Percentiles rank a stretch among this genome's conserved stretches.
phyloP scores from a whole-genome alignment of 2,797 vertebrate genomes.

The Adrianichthys oophorus region DNA sequence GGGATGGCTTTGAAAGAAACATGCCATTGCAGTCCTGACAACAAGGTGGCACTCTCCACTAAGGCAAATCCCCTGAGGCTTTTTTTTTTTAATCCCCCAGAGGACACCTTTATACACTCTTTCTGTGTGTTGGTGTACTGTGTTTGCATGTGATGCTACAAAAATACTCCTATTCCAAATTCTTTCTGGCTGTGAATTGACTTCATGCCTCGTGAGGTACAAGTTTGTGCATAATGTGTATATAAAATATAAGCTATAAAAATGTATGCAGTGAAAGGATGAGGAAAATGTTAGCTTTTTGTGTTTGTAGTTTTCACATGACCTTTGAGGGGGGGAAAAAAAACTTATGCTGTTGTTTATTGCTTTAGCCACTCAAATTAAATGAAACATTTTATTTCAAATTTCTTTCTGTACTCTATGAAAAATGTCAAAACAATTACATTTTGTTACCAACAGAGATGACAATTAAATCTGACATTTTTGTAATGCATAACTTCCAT shows the following conservation, averaged over 20 bases:
- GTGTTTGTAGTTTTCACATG: slow-evolving; percentile 3
- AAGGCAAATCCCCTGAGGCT: slow-evolving; percentile 81
- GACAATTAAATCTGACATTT: slow-evolving; percentile 18
- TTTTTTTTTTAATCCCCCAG: slow-evolving; percentile 42
- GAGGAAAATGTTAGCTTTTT: slow-evolving; percentile 3
- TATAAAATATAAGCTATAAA: slow-evolving; percentile 11
- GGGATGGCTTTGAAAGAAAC: slow-evolving; percentile 64
- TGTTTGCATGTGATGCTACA: slow-evolving; percentile 37
- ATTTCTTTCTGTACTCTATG: slow-evolving; percentile 5
- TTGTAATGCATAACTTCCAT: slow-evolving; percentile 12
- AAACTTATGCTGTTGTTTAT: slow-evolving; percentile 1
- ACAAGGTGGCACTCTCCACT: slow-evolving; percentile 86
- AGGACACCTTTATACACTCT: slow-evolving; percentile 63
- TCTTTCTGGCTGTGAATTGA: slow-evolving; percentile 21
- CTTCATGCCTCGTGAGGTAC: slow-evolving; percentile 21
- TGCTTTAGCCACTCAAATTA: slow-evolving; percentile 4
- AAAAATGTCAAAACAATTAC: slow-evolving; percentile 17
- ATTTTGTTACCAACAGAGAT: slow-evolving; percentile 9
- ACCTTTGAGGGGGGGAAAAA: slow-evolving; percentile 2
- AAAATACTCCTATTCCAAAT: slow-evolving; percentile 32
- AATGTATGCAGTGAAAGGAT: not conserved
- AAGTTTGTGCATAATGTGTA: not conserved
- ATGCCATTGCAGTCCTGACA: slow-evolving; percentile 82
- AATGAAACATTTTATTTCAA: slow-evolving; percentile 13
- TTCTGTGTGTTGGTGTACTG: slow-evolving; percentile 27